Base-by-base conservation (phyloP, 2,888 invertebrate genomes). In the Hydrotaea diabolus region DNA sequence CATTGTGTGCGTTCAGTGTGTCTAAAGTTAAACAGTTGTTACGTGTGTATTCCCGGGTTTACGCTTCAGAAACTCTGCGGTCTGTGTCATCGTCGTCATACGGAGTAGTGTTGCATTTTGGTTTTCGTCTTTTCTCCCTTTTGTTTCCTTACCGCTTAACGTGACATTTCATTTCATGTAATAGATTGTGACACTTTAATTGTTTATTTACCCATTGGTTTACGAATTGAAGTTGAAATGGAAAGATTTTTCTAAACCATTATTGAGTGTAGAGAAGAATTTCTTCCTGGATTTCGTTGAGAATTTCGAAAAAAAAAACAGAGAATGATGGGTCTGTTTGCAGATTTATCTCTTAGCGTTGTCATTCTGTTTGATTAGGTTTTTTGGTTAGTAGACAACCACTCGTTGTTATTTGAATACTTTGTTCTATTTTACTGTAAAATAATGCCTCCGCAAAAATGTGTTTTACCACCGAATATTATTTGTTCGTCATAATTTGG, bases 161-260 rank as follows among this genome's bases (percentile, higher is more conserved):
- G 80, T 31, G 72, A 82, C 74, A 77, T 82, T 82, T 85, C 57
- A 80, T 73, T 75, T 39, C 81, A 55, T 53, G 76, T 83, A 85
- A 86, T 85, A 85, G 83, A 82, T 85, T 87, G 87, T 87, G 87
- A 87, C 87, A 87, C 86, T 87, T 87, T 87, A 87, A 87, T 87
- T 87, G 87, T 87, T 87, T 87, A 81, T 85, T 87, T 87, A 77
- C 82, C 82, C 46, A 17, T 62, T 62, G 79, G 66, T 73, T 75
- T 8, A 9, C 11, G 11, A 46, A 26, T 19, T 43, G 46, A 71
- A 13, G 23, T 7, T 74, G 62, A 74, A n/a, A 17, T 36, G 7
- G 19, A 59, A 1, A 23, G 57, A 59, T 26, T 59, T 59, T 49
- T 49, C n/a, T 49, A 15, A 43, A 3, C n/a, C 49, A 49, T 49